Percentiles rank a stretch among this genome's conserved stretches.
Conservation (phyloP, 2,113 vertebrate genomes). For the Paraplagusia blochii region DNA sequence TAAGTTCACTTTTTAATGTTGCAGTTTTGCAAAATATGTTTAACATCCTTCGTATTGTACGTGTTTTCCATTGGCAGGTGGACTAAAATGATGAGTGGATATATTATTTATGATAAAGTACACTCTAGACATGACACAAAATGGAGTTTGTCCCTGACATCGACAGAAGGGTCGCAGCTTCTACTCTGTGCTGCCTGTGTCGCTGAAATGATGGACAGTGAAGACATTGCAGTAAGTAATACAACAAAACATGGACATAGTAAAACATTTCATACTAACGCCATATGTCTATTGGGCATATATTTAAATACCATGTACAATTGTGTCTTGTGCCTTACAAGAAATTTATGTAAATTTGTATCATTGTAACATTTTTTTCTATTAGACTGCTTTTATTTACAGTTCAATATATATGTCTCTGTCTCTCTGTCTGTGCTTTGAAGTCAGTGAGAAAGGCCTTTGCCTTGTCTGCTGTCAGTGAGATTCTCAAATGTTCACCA, state of each 20-base stretch:
- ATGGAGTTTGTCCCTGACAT: slow-evolving; percentile 67
- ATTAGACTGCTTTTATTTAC: slow-evolving; percentile 1
- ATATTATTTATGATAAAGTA: slow-evolving; percentile 64
- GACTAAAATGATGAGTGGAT: slow-evolving; percentile 38
- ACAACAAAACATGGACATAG: no score
- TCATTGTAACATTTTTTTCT: no score
- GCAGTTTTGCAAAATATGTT: not conserved
- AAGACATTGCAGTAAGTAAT: slow-evolving; percentile 73
- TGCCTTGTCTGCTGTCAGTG: slow-evolving; percentile 74
- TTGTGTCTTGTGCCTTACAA: not conserved
- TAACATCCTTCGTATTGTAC: accelerated
- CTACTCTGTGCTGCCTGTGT: slow-evolving; percentile 83
- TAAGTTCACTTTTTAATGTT: not conserved
- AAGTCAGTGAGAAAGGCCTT: slow-evolving; percentile 88
- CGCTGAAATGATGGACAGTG: slow-evolving; percentile 78
- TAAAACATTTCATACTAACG: no score
- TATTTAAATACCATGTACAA: not conserved
- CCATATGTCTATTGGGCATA: no score
- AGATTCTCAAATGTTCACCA: slow-evolving; percentile 73
- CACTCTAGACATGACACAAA: slow-evolving; percentile 76
- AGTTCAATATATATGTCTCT: no score
- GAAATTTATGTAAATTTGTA: slow-evolving; percentile 4
- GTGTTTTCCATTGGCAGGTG: not conserved
- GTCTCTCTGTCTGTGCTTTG: slow-evolving; percentile 6
- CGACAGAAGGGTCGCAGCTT: slow-evolving; percentile 26